phyloP scores from a whole-genome alignment of 2,113 vertebrate species.

The Antennarius striatus region DNA sequence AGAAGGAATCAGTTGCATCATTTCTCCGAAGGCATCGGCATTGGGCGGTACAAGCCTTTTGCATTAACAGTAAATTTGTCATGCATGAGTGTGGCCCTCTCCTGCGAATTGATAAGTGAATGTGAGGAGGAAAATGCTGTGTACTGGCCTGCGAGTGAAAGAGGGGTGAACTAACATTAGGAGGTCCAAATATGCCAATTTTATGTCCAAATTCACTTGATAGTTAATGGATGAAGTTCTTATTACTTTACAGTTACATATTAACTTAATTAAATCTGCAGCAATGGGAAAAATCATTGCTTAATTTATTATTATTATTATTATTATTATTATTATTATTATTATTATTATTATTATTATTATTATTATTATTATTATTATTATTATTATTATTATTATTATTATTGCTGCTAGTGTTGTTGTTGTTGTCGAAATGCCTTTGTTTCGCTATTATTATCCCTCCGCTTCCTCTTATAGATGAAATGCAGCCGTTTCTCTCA shows the following conservation, averaged over 20 bases:
- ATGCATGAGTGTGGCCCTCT: constrained; percentile 71
- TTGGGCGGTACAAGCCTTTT: constrained; percentile 75
- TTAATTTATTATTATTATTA: no score
- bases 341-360: constrained; percentile 1
- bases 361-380: constrained; percentile 19
- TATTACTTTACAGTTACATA: no score
- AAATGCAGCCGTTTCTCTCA: constrained; percentile 77
- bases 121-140: constrained; percentile 51
- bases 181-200: constrained; percentile 43
- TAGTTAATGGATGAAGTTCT: neutral
- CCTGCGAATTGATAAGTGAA: constrained; percentile 70
- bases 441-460: constrained; percentile 76
- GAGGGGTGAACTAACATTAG: constrained; percentile 9
- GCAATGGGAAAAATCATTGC: no score
- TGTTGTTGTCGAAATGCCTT: constrained; percentile 56
- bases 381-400: constrained; percentile 29
- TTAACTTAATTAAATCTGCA: no score
- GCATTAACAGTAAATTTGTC: constrained; percentile 78
- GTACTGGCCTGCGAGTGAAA: constrained; percentile 38
- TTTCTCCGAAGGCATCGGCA: constrained; percentile 64
- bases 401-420: constrained; percentile 30
- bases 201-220: constrained; percentile 17
- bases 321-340: constrained; percentile 1
- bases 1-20: constrained; percentile 74
- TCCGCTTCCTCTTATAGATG: constrained; percentile 69